phyloP scores from a whole-genome alignment of 2,113 vertebrate genomes.

The Aspiorhynchus laticeps region DNA sequence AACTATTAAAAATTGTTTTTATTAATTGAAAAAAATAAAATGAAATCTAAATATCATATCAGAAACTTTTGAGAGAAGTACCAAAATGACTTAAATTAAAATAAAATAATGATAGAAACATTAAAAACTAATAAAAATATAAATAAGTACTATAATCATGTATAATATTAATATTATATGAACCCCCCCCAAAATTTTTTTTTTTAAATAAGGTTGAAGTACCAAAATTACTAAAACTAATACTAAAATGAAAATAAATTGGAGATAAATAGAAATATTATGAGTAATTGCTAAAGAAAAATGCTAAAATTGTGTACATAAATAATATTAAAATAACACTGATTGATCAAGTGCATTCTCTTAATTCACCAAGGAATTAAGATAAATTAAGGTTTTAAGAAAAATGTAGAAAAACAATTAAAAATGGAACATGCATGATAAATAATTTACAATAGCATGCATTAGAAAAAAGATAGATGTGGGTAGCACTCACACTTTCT shows the following conservation, averaged over 20 bases:
- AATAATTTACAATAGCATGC: not conserved
- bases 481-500: not conserved
- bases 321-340: not conserved
- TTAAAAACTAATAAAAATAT: not conserved
- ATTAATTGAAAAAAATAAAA: not conserved
- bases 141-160: not conserved
- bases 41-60: not conserved
- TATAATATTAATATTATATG: not conserved
- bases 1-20: not conserved
- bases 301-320: not conserved
- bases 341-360: not conserved
- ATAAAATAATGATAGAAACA: not conserved
- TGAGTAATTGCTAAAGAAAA: not conserved
- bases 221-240: not conserved
- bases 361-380: not conserved
- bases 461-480: not conserved
- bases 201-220: not conserved
- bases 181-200: no score
- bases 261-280: not conserved
- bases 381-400: not conserved
- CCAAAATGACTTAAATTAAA: not conserved
- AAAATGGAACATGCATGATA: not conserved
- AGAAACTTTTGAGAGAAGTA: not conserved
- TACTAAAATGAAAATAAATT: not conserved
- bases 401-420: no score